Conservation (phyloP, 2,113 vertebrate genomes). For the Centropus unirufus region DNA sequence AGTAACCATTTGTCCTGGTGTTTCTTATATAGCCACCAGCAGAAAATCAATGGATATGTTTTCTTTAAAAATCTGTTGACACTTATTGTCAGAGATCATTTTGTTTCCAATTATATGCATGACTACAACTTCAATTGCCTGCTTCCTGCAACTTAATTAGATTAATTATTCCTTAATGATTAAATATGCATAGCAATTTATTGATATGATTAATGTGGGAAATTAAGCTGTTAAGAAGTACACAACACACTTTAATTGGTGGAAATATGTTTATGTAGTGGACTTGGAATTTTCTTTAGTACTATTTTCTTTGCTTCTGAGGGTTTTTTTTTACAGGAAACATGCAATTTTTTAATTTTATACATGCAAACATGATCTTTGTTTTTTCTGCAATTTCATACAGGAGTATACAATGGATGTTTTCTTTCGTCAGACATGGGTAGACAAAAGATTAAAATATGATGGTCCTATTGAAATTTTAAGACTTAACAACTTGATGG, state of each 20-base stretch:
- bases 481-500: slow-evolving; percentile 98
- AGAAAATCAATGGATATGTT: not conserved
- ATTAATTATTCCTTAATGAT: slow-evolving; percentile 66
- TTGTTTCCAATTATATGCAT: slow-evolving; percentile 44
- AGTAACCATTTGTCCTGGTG: not conserved
- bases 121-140: slow-evolving; percentile 46
- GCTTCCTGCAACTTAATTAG: slow-evolving; percentile 54
- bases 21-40: slow-evolving; percentile 30
- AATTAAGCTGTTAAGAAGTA: slow-evolving; percentile 50
- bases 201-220: slow-evolving; percentile 54
- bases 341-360: not conserved
- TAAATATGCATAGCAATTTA: slow-evolving; percentile 45
- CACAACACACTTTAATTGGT: slow-evolving; percentile 31
- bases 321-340: not conserved
- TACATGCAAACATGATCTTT: slow-evolving; percentile 6
- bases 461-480: slow-evolving; percentile 97
- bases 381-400: slow-evolving; percentile 45
- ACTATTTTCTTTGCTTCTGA: slow-evolving; percentile 28
- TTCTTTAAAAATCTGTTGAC: slow-evolving; percentile 15
- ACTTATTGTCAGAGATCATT: slow-evolving; percentile 50
- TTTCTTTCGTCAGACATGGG: slow-evolving; percentile 98
- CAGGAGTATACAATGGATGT: slow-evolving; percentile 99
- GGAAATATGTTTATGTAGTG: slow-evolving; percentile 10
- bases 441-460: slow-evolving; percentile 92
- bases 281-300: slow-evolving; percentile 30